These are phyloP conservation scores for Drosophila diplacantha DNA, from an alignment of 2,888 invertebrate genomes.

Conservation along the genomic window DNA sequence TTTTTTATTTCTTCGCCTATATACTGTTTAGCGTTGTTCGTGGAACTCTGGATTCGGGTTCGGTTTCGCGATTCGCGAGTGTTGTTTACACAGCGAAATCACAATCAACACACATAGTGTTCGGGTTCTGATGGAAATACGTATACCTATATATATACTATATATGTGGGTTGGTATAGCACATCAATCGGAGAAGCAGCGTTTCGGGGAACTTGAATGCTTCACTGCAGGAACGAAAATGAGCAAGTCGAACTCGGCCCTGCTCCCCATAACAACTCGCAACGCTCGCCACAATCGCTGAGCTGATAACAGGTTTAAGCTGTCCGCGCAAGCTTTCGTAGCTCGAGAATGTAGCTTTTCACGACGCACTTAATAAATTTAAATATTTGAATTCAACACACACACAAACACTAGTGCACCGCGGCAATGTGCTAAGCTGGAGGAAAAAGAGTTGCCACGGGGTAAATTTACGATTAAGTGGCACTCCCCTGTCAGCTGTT, in stretches of 20 bases:
- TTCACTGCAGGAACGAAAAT: conserved; percentile 45
- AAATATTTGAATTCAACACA: conserved; percentile 23
- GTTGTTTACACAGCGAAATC: conserved; percentile 56
- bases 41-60: conserved; percentile 28
- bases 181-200: neutral
- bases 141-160: conserved; percentile 1
- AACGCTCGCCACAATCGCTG: conserved; percentile 19
- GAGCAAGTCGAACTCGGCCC: conserved; percentile 19
- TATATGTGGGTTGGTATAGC: neutral
- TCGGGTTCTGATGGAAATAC: conserved; percentile 13
- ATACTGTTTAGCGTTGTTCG: conserved; percentile 23
- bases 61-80: conserved; percentile 11
- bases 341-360: conserved; percentile 10
- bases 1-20: conserved; percentile 43
- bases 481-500: conserved; percentile 24
- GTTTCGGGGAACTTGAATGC: conserved; percentile 31
- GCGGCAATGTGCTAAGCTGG: neutral
- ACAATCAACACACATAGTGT: conserved; percentile 15
- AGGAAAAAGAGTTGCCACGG: conserved; percentile 2
- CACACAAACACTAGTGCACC: neutral
- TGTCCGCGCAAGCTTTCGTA: conserved; percentile 44
- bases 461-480: neutral
- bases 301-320: conserved; percentile 65
- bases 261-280: conserved; percentile 28
- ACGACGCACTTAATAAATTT: conserved; percentile 15